Evolutionary conservation across 2,888 invertebrate genomes (phyloP).

Genomic region (Villa cingulata): DNA sequence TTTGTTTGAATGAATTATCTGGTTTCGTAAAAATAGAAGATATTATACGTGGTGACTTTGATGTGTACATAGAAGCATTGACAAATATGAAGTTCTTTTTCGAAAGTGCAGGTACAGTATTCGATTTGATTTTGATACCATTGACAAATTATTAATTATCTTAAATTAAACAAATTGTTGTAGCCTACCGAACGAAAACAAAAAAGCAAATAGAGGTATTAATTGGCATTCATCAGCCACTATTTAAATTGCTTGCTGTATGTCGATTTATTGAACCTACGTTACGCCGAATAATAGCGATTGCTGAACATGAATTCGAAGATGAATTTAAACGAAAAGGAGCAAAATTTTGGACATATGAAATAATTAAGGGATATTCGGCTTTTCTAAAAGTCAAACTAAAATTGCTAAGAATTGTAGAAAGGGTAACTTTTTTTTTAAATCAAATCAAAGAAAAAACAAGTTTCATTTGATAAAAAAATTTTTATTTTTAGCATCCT

Average conservation of each 20-base stretch:
- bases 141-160: no score
- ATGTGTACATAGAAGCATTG: conserved; percentile 22
- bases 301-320: conserved; percentile 24
- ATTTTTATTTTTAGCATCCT: conserved; percentile 22
- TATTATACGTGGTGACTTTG: conserved; percentile 21
- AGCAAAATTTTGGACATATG: conserved; percentile 30
- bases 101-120: conserved; percentile 14
- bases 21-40: conserved; percentile 18
- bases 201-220: conserved; percentile 18
- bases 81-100: conserved; percentile 29
- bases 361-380: conserved; percentile 25
- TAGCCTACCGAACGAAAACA: conserved; percentile 10
- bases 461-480: neutral
- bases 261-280: conserved; percentile 28
- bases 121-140: neutral
- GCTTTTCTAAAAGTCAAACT: conserved; percentile 28
- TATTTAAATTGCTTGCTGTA: conserved; percentile 27
- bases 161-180: no score
- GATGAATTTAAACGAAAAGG: conserved; percentile 18
- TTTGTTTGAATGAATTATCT: conserved; percentile 14
- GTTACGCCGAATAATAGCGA: conserved; percentile 24
- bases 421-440: no score
- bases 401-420: conserved; percentile 25
- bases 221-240: conserved; percentile 21
- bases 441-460: no score